Evolutionary conservation across 2,888 invertebrate genomes (phyloP).

Genomic region (Deilephila porcellus): DNA sequence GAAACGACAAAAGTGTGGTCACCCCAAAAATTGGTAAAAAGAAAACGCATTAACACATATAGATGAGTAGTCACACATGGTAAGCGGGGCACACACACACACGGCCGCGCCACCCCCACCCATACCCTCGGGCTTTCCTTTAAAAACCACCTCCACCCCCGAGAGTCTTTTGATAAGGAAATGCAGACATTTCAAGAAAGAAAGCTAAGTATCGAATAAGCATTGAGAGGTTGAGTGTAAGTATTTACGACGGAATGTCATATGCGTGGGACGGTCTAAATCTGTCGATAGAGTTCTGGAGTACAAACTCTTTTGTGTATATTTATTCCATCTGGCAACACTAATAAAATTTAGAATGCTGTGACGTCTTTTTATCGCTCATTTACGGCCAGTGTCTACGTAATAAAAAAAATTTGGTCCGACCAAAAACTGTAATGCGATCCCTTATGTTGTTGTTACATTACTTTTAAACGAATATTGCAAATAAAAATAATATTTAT

Average conservation of each 20-base stretch:
- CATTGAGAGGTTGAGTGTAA: conserved; percentile 66
- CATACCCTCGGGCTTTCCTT: conserved; percentile 57
- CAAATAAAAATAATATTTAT: conserved; percentile 34
- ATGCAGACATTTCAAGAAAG: conserved; percentile 82
- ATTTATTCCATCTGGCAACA: conserved; percentile 18
- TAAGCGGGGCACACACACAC: conserved; percentile 63
- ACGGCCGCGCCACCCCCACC: conserved; percentile 50
- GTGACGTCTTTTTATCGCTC: conserved; percentile 19
- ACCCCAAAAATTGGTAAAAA: conserved; percentile 83
- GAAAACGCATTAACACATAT: conserved; percentile 85
- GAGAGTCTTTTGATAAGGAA: conserved; percentile 83
- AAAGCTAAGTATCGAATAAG: conserved; percentile 81
- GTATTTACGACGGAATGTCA: conserved; percentile 69
- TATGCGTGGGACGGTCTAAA: conserved; percentile 46
- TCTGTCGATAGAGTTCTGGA: conserved; percentile 30
- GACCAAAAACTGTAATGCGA: conserved; percentile 18
- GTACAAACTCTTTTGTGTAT: conserved; percentile 31
- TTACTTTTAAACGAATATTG: conserved; percentile 16
- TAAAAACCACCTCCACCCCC: conserved; percentile 71
- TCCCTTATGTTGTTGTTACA: conserved; percentile 13
- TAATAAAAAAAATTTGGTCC: conserved; percentile 13
- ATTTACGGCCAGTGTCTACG: conserved; percentile 24
- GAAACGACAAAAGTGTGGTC: conserved; percentile 43
- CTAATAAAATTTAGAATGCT: conserved; percentile 26
- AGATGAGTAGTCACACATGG: conserved; percentile 79